Evolutionary conservation across 1,140 invertebrate species (phyloP).

Genomic region (Nephila pilipes): DNA sequence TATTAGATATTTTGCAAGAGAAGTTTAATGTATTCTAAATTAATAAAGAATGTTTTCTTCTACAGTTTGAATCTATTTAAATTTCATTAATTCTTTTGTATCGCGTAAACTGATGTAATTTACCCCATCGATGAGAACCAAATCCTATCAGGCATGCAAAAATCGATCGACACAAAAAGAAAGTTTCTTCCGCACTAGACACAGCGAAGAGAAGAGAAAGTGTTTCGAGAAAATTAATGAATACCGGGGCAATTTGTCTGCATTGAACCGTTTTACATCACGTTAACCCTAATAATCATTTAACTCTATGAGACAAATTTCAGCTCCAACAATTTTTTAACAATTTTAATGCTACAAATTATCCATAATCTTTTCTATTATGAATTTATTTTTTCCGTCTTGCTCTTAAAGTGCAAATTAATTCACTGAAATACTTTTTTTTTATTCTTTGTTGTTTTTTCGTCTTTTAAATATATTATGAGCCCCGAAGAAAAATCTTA

Average conservation of each 20-base stretch:
- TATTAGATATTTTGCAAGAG: no score
- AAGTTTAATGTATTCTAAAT: no score
- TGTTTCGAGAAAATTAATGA: constrained; percentile 1
- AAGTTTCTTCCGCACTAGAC: not conserved
- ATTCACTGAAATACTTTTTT: not conserved
- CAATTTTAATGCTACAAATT: constrained; percentile 14
- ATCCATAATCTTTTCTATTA: constrained; percentile 23
- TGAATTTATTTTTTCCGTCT: not conserved
- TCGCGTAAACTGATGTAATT: no score
- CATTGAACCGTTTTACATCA: constrained; percentile 27
- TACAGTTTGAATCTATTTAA: not conserved
- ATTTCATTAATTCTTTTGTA: not conserved
- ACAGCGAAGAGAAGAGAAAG: not conserved
- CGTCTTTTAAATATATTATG: not conserved
- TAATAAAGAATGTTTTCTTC: no score
- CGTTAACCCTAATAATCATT: constrained; percentile 35
- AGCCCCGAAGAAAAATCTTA: no score
- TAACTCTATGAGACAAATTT: constrained; percentile 31
- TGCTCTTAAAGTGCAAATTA: not conserved
- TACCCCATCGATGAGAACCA: not conserved
- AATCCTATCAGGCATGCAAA: constrained; percentile 2
- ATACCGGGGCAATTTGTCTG: not conserved
- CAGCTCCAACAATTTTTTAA: constrained; percentile 29
- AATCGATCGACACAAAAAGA: not conserved
- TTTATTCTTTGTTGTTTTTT: not conserved